Evolutionary conservation across 2,113 vertebrate species (phyloP), one percentile per base, ranked within the genome.

Genomic region (Chinchilla lanigera): DNA sequence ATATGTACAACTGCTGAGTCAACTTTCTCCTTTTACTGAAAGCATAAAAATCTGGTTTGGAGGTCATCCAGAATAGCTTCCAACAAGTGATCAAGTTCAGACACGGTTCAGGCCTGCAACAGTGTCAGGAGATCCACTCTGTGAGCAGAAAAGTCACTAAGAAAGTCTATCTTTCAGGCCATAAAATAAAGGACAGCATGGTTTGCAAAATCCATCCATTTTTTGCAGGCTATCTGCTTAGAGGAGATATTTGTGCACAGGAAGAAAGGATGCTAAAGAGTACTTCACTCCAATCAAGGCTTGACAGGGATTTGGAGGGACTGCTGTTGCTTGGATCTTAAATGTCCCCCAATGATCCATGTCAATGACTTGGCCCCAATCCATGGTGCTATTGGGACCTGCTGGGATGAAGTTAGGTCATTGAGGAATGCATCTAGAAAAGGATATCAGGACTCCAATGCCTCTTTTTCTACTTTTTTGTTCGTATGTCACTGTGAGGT

Each of bases 11-110:
- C 67, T 90, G 78, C 71, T 82, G 58, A 86, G n/a, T 93, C 47
- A 69, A 90, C 24, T 58, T 78, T 93, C 30, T 85, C 35, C 24
- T 12, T 86, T 93, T 95, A 63, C 50, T 86, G 54, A 96, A 89
- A 71, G 52, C 38, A 85, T 50, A 24, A 84, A 88, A 58, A 20
- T 61, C 24, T 52, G 78, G 2, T 86, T 89, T 88, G 87, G 80
- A 71, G 35, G 63, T 95, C 87, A 83, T 63, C 71, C 86, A 78
- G 77, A 83, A 35, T 89, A 86, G 50, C 63, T 67, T 96, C 94
- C 86, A 95, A 69, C 35, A 54, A 52, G 10, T 67, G 47, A 90
- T 41, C 44, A 78, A 89, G 73, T 93, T 89, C 41, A 78, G 60
- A 90, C 30, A 78, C 5, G 24, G 65, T 63, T 71, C 41, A 75